phyloP scores from a whole-genome alignment of 2,113 vertebrate genomes.

The Toxostoma redivivum region DNA sequence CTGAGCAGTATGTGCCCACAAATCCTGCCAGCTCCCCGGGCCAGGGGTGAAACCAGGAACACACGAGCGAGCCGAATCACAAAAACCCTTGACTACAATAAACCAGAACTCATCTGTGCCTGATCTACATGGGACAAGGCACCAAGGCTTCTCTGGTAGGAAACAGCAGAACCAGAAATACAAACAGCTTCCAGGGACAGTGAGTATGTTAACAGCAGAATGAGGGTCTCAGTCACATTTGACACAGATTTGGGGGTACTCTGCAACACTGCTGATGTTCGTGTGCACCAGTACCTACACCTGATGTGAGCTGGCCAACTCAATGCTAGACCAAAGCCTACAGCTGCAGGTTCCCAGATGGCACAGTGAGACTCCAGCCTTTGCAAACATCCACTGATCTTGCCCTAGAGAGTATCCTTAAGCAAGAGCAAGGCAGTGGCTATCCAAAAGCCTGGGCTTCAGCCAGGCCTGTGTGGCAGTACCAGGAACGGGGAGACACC shows the following conservation, averaged over 20 bases:
- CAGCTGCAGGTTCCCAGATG: background rate
- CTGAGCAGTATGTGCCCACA: background rate
- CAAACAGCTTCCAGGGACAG: background rate
- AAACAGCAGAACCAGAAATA: background rate
- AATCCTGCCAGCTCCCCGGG: background rate
- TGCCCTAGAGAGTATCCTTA: background rate
- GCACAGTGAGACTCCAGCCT: background rate
- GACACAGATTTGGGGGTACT: background rate
- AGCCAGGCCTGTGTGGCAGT: background rate
- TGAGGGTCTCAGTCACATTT: background rate
- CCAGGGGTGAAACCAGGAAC: background rate
- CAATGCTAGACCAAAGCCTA: background rate
- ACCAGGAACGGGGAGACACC: background rate
- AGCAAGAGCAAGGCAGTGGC: background rate
- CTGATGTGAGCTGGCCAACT: background rate
- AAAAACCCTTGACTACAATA: background rate
- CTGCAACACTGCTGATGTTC: accelerated
- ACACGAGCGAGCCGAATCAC: background rate
- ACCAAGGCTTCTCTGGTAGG: background rate
- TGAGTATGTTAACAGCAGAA: background rate
- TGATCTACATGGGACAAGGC: background rate
- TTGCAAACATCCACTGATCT: background rate
- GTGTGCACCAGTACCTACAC: accelerated
- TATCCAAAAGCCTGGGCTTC: background rate
- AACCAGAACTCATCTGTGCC: background rate